Base-by-base conservation (phyloP, 2,113 vertebrate species). In the Pachyramphus minor region DNA sequence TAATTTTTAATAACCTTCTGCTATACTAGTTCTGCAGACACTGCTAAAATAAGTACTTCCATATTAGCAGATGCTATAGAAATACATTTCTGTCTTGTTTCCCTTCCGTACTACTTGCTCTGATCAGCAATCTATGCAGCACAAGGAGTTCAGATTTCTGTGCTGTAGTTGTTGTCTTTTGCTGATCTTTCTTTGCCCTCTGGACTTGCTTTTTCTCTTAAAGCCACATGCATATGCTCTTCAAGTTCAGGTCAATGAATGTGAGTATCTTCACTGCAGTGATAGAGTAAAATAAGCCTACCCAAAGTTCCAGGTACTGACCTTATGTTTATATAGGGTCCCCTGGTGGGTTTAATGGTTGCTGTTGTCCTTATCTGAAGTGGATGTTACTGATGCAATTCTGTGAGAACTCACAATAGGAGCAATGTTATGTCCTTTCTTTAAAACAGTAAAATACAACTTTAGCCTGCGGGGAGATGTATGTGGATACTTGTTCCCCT, bases 1-100 rank as follows among this genome's bases (percentile, higher is more conserved):
- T 89, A 89, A 42, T 87, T 91, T 89, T 91, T 92, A 94, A 91
- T 92, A 35, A 64, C 37, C 82, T 92, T 80, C 88, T 93, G 74
- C 84, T 96, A 31, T 35, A 76, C 12, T 60, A 49, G 28, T 47
- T 67, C 69, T 95, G 86, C 88, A 95, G 93, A 79, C 69, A 20
- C 45, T 59, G 41, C 85, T 94, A 42, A 89, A 94, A 96, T 69
- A 95, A 96, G 95, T 86, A 86, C 39, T 83, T 71, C 80, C 33
- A 82, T 90, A 77, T 92, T 84, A 92, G 84, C n/a, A 89, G 78
- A 71, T 91, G 55, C 37, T 87, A 41, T 41, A 84, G 63, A 89
- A 97, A 81, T 47, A 83, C 21, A 28, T 23, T 31, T 84, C 74
- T 80, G 42, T 39, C 14, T 84, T 44, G 23, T 42, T 77, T 94